phyloP scores from a whole-genome alignment of 2,797 vertebrate species.

The Acipenser ruthenus region DNA sequence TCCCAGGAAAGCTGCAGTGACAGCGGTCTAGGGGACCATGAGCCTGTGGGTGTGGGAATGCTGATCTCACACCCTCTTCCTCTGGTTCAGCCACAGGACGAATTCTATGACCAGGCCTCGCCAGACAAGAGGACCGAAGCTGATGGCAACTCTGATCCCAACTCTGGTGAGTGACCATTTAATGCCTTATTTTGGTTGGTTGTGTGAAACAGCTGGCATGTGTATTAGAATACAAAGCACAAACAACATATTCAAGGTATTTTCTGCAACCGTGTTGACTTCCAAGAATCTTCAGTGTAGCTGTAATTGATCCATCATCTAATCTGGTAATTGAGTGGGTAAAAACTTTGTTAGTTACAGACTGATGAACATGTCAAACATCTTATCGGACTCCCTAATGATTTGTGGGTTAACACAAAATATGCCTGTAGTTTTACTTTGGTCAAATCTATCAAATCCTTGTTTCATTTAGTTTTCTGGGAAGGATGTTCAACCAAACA shows the following conservation, averaged over 20 bases:
- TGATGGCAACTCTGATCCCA: constrained; percentile 96
- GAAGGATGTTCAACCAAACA: too few relatives aligned
- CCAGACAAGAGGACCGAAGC: constrained; percentile 98
- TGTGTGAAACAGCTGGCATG: too few relatives aligned
- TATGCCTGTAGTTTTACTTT: too few relatives aligned
- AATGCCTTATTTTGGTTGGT: background rate
- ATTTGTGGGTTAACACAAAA: too few relatives aligned
- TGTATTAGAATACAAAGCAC: too few relatives aligned
- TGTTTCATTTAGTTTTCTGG: too few relatives aligned
- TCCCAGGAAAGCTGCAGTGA: constrained; percentile 99
- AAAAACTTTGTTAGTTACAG: background rate
- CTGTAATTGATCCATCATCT: background rate
- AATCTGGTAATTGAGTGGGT: background rate
- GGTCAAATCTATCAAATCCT: too few relatives aligned
- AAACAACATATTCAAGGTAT: too few relatives aligned
- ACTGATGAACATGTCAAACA: too few relatives aligned
- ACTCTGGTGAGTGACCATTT: constrained; percentile 80
- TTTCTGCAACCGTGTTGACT: too few relatives aligned
- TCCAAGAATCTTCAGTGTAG: too few relatives aligned
- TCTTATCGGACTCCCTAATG: too few relatives aligned
- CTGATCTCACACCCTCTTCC: constrained; percentile 98
- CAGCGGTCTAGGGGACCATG: constrained; percentile 96
- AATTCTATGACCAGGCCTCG: constrained; percentile 96
- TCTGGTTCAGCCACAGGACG: constrained; percentile 98
- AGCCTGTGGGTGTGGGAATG: constrained; percentile 90